phyloP scores from a whole-genome alignment of 2,797 vertebrate genomes.

The Arctocebus calabarensis region DNA sequence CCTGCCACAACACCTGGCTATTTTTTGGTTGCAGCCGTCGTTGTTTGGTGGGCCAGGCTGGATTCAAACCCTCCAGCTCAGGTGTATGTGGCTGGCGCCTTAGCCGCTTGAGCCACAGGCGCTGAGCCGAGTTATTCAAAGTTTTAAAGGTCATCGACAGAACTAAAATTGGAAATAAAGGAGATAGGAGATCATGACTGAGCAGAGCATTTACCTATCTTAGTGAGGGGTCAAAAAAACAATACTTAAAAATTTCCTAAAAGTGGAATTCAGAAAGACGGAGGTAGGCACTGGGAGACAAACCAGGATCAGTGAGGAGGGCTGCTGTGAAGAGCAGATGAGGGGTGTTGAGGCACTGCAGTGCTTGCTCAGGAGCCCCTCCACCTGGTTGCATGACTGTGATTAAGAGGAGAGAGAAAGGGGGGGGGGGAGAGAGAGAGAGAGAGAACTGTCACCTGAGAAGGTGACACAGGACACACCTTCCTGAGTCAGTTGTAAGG shows the following conservation, averaged over 20 bases:
- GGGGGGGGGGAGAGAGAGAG: too few species aligned
- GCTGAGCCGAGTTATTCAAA: neutral
- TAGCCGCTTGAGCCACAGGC: too few species aligned
- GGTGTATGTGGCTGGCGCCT: too few species aligned
- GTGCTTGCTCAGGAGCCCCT: neutral
- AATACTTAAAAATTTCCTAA: neutral
- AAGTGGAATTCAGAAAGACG: neutral
- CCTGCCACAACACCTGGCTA: too few species aligned
- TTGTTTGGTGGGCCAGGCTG: too few species aligned
- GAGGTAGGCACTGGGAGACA: neutral
- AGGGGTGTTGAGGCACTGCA: accelerated
- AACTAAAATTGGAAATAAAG: neutral
- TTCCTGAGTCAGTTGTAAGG: neutral
- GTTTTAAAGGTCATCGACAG: neutral
- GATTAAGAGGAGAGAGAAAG: too few species aligned
- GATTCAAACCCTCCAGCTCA: too few species aligned
- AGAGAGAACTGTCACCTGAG: neutral
- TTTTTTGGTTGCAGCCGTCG: too few species aligned
- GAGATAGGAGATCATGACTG: neutral
- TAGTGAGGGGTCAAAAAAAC: neutral
- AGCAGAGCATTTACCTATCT: neutral
- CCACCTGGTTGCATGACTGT: neutral
- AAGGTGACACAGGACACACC: accelerated
- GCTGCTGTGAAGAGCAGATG: neutral
- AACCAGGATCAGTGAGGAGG: neutral